phyloP scores from a whole-genome alignment of 2,888 invertebrate species.

The Fragum sueziense region DNA sequence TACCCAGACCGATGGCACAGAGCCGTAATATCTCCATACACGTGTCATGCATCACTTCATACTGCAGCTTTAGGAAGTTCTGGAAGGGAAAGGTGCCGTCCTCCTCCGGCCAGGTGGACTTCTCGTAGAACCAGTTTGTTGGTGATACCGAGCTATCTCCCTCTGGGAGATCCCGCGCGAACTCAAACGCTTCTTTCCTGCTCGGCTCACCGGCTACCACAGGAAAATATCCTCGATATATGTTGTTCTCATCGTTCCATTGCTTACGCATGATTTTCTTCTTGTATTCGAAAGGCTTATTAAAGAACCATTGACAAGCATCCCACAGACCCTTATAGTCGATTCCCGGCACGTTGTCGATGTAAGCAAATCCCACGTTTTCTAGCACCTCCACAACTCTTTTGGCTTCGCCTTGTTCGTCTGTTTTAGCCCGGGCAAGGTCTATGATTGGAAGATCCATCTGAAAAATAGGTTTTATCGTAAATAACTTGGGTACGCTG shows the following conservation, averaged over 20 bases:
- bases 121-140: conserved; percentile 62
- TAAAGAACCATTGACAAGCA: conserved; percentile 66
- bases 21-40: conserved; percentile 64
- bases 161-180: conserved; percentile 54
- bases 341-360: conserved; percentile 66
- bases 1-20: conserved; percentile 60
- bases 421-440: conserved; percentile 47
- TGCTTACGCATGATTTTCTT: conserved; percentile 57
- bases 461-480: too few species aligned
- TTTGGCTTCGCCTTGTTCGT: conserved; percentile 56
- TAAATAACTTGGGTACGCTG: too few species aligned
- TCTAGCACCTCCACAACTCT: conserved; percentile 64
- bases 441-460: conserved; percentile 63
- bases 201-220: conserved; percentile 64
- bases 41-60: conserved; percentile 57
- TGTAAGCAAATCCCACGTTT: conserved; percentile 66
- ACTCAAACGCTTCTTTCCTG: conserved; percentile 71
- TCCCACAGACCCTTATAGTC: conserved; percentile 63
- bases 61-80: conserved; percentile 52
- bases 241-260: conserved; percentile 68
- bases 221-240: conserved; percentile 71
- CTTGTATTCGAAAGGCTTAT: conserved; percentile 56
- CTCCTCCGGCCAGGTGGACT: conserved; percentile 63
- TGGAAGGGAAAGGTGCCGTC: conserved; percentile 61
- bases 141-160: conserved; percentile 50